Percentiles rank a stretch among this genome's conserved stretches.
These are phyloP conservation scores for Reticulitermes speratus DNA, from an alignment of 1,140 invertebrate genomes.

Conservation along the genomic window DNA sequence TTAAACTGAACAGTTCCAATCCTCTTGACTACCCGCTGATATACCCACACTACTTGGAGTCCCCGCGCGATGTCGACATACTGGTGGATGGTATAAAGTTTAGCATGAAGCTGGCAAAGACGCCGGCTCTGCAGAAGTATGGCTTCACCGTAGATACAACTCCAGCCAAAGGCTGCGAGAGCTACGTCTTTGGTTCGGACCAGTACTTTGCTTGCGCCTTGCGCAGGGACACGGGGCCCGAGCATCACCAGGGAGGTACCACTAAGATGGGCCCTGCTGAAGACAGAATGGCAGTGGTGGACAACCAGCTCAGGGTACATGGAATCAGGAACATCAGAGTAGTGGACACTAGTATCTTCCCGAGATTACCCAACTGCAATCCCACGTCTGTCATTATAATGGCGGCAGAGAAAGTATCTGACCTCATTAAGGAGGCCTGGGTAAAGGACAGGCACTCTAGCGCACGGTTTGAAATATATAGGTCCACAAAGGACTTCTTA, in stretches of 20 bases:
- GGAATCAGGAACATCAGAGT: conserved; percentile 51
- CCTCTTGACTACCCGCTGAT: conserved; percentile 28
- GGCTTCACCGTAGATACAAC: conserved; percentile 61
- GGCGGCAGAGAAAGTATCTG: conserved; percentile 49
- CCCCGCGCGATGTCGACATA: neutral
- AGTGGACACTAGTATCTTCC: conserved; percentile 59
- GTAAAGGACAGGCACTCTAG: neutral
- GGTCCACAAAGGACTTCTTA: too few relatives aligned
- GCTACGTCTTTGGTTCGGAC: conserved; percentile 69
- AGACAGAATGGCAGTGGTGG: conserved; percentile 50
- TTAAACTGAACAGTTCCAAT: conserved; percentile 11
- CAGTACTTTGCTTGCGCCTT: conserved; percentile 80
- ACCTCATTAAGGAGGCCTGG: conserved; percentile 25
- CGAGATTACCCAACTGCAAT: conserved; percentile 53
- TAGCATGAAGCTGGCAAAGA: conserved; percentile 42
- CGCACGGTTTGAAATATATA: neutral
- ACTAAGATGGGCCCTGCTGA: conserved; percentile 41
- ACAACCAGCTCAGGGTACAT: conserved; percentile 51
- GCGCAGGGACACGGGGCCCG: conserved; percentile 69
- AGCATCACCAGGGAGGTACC: conserved; percentile 69
- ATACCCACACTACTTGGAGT: neutral
- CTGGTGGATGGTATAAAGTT: conserved; percentile 46
- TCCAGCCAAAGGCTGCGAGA: conserved; percentile 68
- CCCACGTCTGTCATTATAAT: conserved; percentile 53
- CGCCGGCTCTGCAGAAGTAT: conserved; percentile 45